Conservation (phyloP, 2,888 invertebrate species). For the Stenichneumon culpator region DNA sequence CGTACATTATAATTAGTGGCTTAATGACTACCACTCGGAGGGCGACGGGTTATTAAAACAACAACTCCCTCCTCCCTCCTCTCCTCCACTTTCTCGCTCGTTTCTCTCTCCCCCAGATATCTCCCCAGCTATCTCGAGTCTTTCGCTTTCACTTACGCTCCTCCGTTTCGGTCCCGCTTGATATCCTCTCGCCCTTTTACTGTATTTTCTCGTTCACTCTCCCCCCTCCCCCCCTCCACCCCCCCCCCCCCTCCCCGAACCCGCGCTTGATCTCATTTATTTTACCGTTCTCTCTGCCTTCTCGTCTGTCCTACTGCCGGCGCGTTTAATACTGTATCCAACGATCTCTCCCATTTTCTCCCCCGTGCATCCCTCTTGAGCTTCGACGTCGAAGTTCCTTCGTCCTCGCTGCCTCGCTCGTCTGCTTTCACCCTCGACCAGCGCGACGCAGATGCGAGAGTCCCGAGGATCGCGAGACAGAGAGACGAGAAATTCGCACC, state of each 20-base stretch:
- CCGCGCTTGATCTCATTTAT: constrained; percentile 53
- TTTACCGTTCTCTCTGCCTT: constrained; percentile 19
- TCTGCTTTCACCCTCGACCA: constrained; percentile 55
- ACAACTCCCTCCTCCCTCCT: constrained; percentile 76
- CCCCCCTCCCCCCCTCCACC: constrained; percentile 17
- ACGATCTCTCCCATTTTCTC: constrained; percentile 29
- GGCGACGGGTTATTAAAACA: constrained; percentile 84
- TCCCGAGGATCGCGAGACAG: background rate
- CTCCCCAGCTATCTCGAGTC: constrained; percentile 60
- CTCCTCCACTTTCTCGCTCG: constrained; percentile 67
- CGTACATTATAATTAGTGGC: constrained; percentile 85
- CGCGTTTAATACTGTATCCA: constrained; percentile 59
- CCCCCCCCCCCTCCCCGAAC: constrained; percentile 15
- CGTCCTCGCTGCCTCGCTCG: constrained; percentile 59
- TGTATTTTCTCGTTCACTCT: constrained; percentile 46
- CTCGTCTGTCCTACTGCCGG: constrained; percentile 31
- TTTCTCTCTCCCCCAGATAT: constrained; percentile 63
- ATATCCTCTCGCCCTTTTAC: constrained; percentile 24
- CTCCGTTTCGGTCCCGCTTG: constrained; percentile 15
- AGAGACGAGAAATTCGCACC: constrained; percentile 73
- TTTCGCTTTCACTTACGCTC: constrained; percentile 20
- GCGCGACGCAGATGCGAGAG: constrained; percentile 33
- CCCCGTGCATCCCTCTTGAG: constrained; percentile 36
- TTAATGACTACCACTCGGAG: constrained; percentile 83
- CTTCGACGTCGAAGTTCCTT: constrained; percentile 59